phyloP scores from a whole-genome alignment of 2,113 vertebrate species.

The Chunga burmeisteri region DNA sequence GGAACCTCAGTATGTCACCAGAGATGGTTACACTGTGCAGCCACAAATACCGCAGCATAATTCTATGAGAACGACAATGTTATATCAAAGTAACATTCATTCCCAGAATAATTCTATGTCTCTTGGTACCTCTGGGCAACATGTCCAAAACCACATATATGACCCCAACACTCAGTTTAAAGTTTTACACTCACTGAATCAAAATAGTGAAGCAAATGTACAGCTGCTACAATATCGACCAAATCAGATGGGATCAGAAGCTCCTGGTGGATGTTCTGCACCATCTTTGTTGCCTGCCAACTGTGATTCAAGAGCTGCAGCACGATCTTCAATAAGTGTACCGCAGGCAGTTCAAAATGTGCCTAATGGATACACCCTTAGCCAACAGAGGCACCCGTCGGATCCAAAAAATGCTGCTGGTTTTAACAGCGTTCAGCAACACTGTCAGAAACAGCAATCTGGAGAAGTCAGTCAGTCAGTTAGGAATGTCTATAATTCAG shows the following conservation, averaged over 20 bases:
- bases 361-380: neutral
- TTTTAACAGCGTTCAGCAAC: constrained; percentile 27
- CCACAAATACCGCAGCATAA: constrained; percentile 34
- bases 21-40: neutral
- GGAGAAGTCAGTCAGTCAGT: neutral
- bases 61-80: neutral
- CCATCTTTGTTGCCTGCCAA: neutral
- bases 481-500: constrained; percentile 6
- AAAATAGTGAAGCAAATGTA: neutral
- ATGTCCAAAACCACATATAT: constrained; percentile 25
- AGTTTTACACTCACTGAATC: constrained; percentile 1
- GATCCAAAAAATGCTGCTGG: constrained; percentile 9
- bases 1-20: neutral
- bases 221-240: neutral
- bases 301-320: constrained; percentile 21
- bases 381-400: neutral
- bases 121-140: neutral
- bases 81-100: neutral
- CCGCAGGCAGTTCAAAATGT: neutral
- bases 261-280: neutral
- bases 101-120: neutral
- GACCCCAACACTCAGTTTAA: neutral
- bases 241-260: constrained; percentile 16
- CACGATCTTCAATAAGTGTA: neutral
- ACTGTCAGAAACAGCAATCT: constrained; percentile 23